Conservation (phyloP, 2,797 vertebrate species). For the Phyllotis vaccarum region DNA sequence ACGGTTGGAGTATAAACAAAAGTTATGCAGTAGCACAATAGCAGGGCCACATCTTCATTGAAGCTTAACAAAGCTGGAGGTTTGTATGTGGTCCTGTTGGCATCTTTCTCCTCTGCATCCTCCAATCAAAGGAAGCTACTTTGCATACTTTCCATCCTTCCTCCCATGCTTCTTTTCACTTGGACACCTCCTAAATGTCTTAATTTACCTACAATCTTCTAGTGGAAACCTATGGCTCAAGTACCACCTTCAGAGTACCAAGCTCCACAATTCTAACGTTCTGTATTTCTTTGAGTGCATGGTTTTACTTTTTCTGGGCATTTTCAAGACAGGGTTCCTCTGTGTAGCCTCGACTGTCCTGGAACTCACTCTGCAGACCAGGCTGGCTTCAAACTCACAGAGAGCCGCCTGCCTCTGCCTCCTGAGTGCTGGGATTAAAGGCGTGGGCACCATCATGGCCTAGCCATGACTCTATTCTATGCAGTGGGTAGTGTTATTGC, state of each 20-base stretch:
- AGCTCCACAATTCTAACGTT: not conserved
- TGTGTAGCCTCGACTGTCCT: not conserved
- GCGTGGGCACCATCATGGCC: accelerated
- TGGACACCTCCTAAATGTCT: not conserved
- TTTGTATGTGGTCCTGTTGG: not conserved
- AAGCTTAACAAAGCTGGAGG: not conserved
- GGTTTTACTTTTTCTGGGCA: not conserved
- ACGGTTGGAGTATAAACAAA: not conserved
- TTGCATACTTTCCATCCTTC: not conserved
- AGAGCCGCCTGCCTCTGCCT: not conserved
- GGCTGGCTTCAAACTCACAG: not conserved
- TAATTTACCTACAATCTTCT: not conserved
- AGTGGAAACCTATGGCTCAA: not conserved
- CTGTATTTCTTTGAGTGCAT: not conserved
- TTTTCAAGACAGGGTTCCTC: not conserved
- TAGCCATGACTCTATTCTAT: not conserved
- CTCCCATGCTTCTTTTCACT: not conserved
- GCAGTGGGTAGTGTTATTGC: not conserved
- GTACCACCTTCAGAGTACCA: not conserved
- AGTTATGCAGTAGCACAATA: not conserved
- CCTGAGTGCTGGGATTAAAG: not conserved
- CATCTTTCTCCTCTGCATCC: not conserved
- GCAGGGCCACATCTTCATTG: not conserved
- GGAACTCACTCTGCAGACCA: not conserved
- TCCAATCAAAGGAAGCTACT: not conserved